Evolutionary conservation across 1,140 invertebrate species (phyloP), one percentile per base, ranked within the genome.

Genomic region (Euborellia annulipes): DNA sequence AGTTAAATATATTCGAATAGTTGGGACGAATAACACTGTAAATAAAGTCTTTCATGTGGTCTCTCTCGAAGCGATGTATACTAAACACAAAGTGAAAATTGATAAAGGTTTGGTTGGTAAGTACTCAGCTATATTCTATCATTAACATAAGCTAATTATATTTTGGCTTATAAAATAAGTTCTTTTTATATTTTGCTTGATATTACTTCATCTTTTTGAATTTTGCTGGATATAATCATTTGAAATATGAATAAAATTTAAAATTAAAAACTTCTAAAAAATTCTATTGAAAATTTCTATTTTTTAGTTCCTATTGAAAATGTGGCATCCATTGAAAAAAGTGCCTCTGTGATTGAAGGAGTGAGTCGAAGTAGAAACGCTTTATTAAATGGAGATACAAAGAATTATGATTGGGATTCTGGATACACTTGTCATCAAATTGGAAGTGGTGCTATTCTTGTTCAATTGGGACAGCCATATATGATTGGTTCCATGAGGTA

Each of bases 361-460:
- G 93, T 72, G 43, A 90, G 90, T 58, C 75, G 91, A 40, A 83
- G 81, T 40, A 71, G 92, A 41, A 94, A 98, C 71, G 83, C 89
- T n/a, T 70, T 98, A 7, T 73, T 98, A 45, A 96, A 98, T 73
- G 93, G 92, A 2, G 87, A 98, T 57, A 88, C 75, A 21, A 75
- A 81, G 51, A 81, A 86, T 61, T 98, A 98, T 66, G 91, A 98
- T 70, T 98, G 93, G 93, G 93, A 98, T 63, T 88, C 82, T 50
- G 91, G 95, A 39, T 98, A 98, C 64, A 98, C 93, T 2, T 98
- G 93, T 64, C 95, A 98, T 72, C 94, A 98, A 67, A 68, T 99
- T 32, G 92, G 93, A 50, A 91, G 84, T 56, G 93, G 94, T 22
- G 77, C 82, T 49, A 97, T 98, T 58, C 73, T 91, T 49, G 79